Percentiles rank a stretch among this genome's conserved stretches.
Conservation (phyloP, 2,113 vertebrate genomes). For the Pheucticus melanocephalus region DNA sequence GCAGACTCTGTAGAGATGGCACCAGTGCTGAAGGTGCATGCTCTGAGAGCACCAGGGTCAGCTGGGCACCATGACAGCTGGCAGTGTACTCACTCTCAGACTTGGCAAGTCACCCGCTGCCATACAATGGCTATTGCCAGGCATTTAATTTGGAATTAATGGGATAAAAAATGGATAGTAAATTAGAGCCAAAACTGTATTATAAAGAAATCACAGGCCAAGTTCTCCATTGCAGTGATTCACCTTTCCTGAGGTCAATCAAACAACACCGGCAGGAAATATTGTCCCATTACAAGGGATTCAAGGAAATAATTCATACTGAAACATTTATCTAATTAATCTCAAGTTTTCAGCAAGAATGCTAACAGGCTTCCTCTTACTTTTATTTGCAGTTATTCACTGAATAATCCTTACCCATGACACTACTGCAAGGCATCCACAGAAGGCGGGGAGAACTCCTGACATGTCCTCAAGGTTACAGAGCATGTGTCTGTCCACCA, state of each 20-base stretch:
- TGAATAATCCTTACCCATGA: background rate
- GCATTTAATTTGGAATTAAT: constrained; percentile 4
- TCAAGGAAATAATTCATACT: background rate
- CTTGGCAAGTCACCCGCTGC: background rate
- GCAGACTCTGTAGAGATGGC: background rate
- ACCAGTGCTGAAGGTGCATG: accelerated
- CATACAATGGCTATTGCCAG: background rate
- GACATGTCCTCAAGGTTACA: background rate
- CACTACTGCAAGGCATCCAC: background rate
- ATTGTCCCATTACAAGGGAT: background rate
- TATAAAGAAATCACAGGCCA: background rate
- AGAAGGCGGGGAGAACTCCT: background rate
- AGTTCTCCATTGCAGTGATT: background rate
- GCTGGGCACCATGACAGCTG: background rate
- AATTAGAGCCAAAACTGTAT: background rate
- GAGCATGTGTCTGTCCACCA: background rate
- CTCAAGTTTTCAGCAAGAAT: background rate
- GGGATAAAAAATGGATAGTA: background rate
- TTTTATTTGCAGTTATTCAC: background rate
- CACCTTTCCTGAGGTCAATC: constrained; percentile 1
- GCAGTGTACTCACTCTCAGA: background rate
- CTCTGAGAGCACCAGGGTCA: background rate
- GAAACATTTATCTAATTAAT: constrained; percentile 28
- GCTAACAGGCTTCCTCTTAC: background rate
- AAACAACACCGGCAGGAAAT: background rate